A percentile compares a stretch with the other conserved stretches of the same genome.
Evolutionary conservation across 2,797 vertebrate species (phyloP).

Genomic region (Aeoliscus strigatus): DNA sequence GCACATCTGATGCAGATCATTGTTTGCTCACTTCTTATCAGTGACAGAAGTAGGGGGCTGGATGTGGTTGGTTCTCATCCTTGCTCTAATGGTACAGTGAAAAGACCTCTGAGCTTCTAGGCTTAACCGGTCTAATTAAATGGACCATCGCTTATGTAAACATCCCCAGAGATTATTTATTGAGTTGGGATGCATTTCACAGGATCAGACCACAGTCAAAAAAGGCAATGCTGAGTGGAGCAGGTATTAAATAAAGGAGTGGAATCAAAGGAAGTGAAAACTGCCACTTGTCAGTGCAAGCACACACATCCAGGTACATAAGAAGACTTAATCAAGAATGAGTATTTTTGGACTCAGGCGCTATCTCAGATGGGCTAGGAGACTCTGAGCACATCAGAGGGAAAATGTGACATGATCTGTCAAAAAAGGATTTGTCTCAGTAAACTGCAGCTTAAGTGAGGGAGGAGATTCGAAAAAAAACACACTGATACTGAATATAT

Average conservation of each 20-base stretch:
- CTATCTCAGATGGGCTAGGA: constrained; percentile 59
- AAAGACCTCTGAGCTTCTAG: constrained; percentile 68
- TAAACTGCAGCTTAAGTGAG: constrained; percentile 45
- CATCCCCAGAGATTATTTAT: constrained; percentile 66
- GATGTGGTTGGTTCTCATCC: constrained; percentile 64
- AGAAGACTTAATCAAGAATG: constrained; percentile 68
- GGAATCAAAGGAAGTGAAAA: constrained; percentile 58
- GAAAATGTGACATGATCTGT: constrained; percentile 57
- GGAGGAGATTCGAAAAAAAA: constrained; percentile 13
- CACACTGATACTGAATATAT: constrained; percentile 10
- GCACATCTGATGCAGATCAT: constrained; percentile 62
- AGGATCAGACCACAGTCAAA: constrained; percentile 61
- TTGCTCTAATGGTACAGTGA: constrained; percentile 61
- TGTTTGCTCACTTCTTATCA: constrained; percentile 60
- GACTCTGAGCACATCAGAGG: constrained; percentile 61
- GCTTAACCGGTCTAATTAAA: constrained; percentile 73
- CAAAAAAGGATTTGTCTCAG: constrained; percentile 62
- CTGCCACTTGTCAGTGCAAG: constrained; percentile 58
- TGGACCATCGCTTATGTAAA: constrained; percentile 62
- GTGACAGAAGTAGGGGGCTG: constrained; percentile 52
- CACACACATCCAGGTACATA: constrained; percentile 67
- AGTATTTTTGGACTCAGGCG: constrained; percentile 66
- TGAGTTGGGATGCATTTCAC: constrained; percentile 59
- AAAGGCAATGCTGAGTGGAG: constrained; percentile 48
- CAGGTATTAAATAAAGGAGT: constrained; percentile 56